Conservation (phyloP, 2,113 vertebrate genomes). For the Gallinago paraguaiae region DNA sequence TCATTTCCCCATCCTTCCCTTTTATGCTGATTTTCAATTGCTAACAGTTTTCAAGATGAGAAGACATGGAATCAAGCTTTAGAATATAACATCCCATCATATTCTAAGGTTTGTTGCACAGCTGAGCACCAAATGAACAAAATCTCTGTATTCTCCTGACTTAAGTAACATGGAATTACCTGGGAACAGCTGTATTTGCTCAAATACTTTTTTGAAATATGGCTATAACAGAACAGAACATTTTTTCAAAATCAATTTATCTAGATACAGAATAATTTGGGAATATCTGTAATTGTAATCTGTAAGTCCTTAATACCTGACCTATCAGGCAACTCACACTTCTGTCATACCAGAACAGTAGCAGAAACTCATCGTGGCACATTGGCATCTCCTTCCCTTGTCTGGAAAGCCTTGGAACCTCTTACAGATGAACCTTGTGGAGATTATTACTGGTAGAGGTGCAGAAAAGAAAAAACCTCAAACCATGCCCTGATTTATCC, state of each 20-base stretch:
- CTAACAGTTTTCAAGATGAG: background rate
- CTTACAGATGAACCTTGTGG: background rate
- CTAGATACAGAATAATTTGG: background rate
- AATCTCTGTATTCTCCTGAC: background rate
- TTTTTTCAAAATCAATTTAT: background rate
- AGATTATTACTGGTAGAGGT: background rate
- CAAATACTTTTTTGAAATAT: background rate
- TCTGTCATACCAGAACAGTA: background rate
- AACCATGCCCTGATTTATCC: background rate
- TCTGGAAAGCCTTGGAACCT: background rate
- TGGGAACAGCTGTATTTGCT: background rate
- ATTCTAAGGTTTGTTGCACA: background rate
- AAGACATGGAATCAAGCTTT: background rate
- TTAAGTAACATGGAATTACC: background rate
- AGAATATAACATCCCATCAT: background rate
- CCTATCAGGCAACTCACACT: background rate
- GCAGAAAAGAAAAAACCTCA: background rate
- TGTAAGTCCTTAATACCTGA: background rate
- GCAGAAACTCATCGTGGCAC: background rate
- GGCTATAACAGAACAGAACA: background rate
- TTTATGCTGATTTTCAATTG: slow-evolving; percentile 6
- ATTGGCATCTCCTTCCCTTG: background rate
- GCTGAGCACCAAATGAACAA: background rate
- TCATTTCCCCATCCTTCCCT: background rate
- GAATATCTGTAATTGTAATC: background rate